These are phyloP conservation scores for Leptinotarsa tumamoca DNA, from an alignment of 2,888 invertebrate species.

Conservation along the genomic window DNA sequence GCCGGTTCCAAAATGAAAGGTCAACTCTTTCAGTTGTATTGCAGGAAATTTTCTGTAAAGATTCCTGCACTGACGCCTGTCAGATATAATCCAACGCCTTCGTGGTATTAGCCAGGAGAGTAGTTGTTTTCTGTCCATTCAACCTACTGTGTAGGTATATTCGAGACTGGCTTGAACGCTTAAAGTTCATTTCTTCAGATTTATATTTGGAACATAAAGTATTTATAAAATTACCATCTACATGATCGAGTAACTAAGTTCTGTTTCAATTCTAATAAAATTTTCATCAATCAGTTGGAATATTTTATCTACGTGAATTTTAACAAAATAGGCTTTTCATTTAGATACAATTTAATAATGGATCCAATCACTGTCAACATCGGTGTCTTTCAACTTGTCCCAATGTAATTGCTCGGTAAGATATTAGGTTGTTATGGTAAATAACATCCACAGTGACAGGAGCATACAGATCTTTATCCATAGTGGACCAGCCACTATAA, in stretches of 20 bases:
- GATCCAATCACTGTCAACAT: constrained; percentile 61
- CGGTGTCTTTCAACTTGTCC: constrained; percentile 61
- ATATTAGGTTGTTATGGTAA: constrained; percentile 59
- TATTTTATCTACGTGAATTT: constrained; percentile 4
- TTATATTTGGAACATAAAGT: constrained; percentile 12
- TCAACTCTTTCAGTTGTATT: too few relatives aligned
- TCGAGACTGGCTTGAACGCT: too few relatives aligned
- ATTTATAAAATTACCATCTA: neutral
- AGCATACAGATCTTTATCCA: constrained; percentile 63
- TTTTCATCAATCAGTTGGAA: neutral
- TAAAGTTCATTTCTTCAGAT: neutral
- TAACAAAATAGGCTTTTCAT: constrained; percentile 14
- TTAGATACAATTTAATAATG: constrained; percentile 19
- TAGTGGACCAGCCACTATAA: constrained; percentile 65
- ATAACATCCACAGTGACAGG: constrained; percentile 62
- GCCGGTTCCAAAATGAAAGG: too few relatives aligned
- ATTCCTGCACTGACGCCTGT: too few relatives aligned
- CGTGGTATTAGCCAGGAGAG: too few relatives aligned
- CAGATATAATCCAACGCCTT: too few relatives aligned
- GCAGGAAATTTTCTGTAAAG: too few relatives aligned
- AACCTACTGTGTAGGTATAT: too few relatives aligned
- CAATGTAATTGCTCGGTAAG: constrained; percentile 62
- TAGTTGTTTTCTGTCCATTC: too few relatives aligned
- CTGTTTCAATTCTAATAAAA: neutral
- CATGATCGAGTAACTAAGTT: neutral